phyloP scores from a whole-genome alignment of 2,113 vertebrate genomes.

The Nesoenas mayeri region DNA sequence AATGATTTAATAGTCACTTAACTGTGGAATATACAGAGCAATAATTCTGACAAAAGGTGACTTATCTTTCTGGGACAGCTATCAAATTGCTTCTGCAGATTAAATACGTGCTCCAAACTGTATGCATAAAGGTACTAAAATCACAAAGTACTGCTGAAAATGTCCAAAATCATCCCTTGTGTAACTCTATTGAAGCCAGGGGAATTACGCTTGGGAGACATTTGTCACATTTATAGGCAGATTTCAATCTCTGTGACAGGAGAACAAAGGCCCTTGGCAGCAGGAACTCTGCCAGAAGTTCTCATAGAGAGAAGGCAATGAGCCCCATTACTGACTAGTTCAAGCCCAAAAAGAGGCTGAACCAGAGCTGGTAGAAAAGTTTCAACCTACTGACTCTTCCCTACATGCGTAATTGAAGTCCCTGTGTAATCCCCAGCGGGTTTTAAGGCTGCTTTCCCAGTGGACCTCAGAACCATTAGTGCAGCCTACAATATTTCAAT shows the following conservation, averaged over 20 bases:
- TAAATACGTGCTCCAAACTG: conserved; percentile 40
- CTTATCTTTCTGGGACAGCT: conserved; percentile 39
- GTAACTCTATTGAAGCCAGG: conserved; percentile 39
- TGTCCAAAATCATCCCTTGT: conserved; percentile 43
- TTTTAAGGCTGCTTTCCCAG: not conserved
- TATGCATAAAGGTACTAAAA: conserved; percentile 34
- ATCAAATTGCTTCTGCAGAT: conserved; percentile 59
- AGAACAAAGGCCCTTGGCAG: conserved; percentile 26
- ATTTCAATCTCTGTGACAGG: conserved; percentile 40
- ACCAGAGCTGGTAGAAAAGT: not conserved
- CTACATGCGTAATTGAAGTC: not conserved
- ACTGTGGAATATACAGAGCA: conserved; percentile 20
- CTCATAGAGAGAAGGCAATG: not conserved
- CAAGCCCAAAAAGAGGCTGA: not conserved
- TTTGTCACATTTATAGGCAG: conserved; percentile 40
- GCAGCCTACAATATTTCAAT: not conserved
- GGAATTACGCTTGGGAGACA: not conserved
- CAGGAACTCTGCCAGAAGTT: not conserved
- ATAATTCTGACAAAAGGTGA: conserved; percentile 52
- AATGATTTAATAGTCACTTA: conserved; percentile 51
- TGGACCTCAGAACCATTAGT: not conserved
- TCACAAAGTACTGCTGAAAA: conserved; percentile 33
- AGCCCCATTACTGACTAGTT: not conserved
- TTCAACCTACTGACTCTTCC: not conserved
- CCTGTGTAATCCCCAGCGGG: not conserved